Conservation (phyloP, 2,113 vertebrate species). For the Silurus meridionalis region DNA sequence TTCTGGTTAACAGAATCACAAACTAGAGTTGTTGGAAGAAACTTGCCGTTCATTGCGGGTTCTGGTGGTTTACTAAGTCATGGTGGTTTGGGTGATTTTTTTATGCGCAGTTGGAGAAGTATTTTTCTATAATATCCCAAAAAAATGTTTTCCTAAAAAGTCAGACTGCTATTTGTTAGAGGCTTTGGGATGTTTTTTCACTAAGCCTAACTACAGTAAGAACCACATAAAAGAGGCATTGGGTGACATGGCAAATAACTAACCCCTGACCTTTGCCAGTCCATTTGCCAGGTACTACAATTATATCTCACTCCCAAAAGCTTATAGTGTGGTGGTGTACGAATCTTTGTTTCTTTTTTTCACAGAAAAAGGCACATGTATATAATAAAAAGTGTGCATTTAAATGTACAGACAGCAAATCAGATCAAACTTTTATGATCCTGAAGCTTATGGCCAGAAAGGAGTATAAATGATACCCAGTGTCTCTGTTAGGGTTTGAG, state of each 20-base stretch:
- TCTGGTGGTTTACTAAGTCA: not conserved
- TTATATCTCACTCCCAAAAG: not conserved
- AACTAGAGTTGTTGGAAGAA: not conserved
- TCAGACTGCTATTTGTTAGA: not conserved
- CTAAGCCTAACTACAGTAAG: not conserved
- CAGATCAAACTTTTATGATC: not conserved
- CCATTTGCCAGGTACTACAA: not conserved
- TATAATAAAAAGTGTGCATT: not conserved
- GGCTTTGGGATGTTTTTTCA: not conserved
- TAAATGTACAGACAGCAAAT: not conserved
- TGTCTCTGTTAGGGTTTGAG: not conserved
- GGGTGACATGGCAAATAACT: not conserved
- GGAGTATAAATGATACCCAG: not conserved
- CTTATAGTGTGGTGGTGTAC: not conserved
- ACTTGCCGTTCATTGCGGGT: not conserved
- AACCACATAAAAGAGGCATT: not conserved
- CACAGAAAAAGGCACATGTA: not conserved
- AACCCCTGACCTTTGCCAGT: not conserved
- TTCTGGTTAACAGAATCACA: conserved; percentile 25
- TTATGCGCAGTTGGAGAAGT: not conserved
- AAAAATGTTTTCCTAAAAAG: too few relatives aligned
- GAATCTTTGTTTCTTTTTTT: not conserved
- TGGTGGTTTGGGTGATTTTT: not conserved
- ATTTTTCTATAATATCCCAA: not conserved
- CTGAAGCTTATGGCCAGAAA: not conserved